Percentiles rank a stretch among this genome's conserved stretches.
Conservation (phyloP, 2,888 invertebrate genomes). For the Scrobipalpa costella region DNA sequence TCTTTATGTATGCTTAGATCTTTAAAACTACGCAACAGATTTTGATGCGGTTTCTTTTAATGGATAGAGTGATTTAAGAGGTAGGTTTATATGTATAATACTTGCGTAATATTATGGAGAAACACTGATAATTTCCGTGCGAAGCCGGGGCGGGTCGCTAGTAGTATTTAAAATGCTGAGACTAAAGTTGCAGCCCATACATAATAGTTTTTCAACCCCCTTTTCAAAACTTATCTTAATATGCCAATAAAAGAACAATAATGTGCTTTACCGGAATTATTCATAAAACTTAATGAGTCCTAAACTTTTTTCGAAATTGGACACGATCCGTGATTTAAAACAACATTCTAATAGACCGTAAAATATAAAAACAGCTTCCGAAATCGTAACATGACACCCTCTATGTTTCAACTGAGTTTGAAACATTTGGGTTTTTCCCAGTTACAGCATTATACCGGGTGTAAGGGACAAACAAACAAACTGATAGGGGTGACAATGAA, state of each 20-base stretch:
- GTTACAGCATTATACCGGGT: not conserved
- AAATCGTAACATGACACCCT: conserved; percentile 22
- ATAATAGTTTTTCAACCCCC: not conserved
- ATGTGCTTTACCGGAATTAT: not conserved
- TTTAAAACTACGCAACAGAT: too few relatives aligned
- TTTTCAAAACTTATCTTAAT: not conserved
- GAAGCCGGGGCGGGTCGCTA: too few relatives aligned
- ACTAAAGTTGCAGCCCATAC: not conserved
- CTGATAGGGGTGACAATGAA: too few relatives aligned
- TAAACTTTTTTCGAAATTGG: conserved; percentile 7
- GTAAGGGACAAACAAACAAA: too few relatives aligned
- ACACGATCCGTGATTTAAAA: conserved; percentile 5
- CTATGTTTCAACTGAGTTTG: too few relatives aligned
- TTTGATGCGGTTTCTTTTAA: too few relatives aligned
- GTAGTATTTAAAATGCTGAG: not conserved
- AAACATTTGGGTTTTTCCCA: not conserved
- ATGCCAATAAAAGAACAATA: not conserved
- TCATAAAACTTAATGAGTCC: not conserved
- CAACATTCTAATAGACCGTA: conserved; percentile 16
- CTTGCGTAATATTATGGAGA: too few relatives aligned
- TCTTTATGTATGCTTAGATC: too few relatives aligned
- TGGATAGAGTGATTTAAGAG: too few relatives aligned
- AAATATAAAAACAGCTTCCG: conserved; percentile 20
- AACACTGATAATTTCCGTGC: too few relatives aligned
- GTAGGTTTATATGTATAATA: too few relatives aligned